Evolutionary conservation across 2,888 invertebrate species (phyloP), one percentile per base, ranked within the genome.

Genomic region (Petrolisthes cinctipes): DNA sequence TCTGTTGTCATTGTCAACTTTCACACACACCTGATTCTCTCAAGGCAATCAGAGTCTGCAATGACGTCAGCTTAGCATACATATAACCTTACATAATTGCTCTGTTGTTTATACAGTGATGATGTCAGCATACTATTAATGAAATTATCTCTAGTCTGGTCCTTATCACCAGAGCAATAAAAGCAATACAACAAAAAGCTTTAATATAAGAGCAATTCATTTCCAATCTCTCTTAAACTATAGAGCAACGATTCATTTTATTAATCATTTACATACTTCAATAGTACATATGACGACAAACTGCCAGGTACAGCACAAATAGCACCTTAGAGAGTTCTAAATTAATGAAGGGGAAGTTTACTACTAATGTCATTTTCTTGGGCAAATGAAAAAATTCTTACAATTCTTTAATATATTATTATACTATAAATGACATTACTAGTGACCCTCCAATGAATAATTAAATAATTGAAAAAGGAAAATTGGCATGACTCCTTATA

Each of bases 291-390:
- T 37, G n/a, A 37, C 71, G 56, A 85, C 85, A 85, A 81, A 78
- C 85, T 85, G 85, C 61, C 81, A 80, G 79, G 81, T 51, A 68
- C 66, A 85, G 85, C 56, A 73, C 85, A 81, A 37, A 85, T 73
- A 85, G 85, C 85, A 81, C 79, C 79, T 73, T 81, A 78, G 85
- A 85, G 81, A 79, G 73, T 85, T 80, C 85, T 85, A 85, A 81
- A 81, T 80, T 85, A 73, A 73, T 81, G 79, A 85, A 83, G 73
- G 14, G 83, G 53, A 82, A 76, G 80, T 73, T 11, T 54, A 85
- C 81, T 73, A 61, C 37, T 73, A 85, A 81, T 81, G 75, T 23
- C 85, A 85, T 80, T 20, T 56, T 57, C 4, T 73, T 71, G 14
- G 23, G 51, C 9, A 7, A 82, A 20, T 7, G n/a, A 82, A 6